Conservation (phyloP, 2,888 invertebrate genomes). For the Drosophila anomalata region DNA sequence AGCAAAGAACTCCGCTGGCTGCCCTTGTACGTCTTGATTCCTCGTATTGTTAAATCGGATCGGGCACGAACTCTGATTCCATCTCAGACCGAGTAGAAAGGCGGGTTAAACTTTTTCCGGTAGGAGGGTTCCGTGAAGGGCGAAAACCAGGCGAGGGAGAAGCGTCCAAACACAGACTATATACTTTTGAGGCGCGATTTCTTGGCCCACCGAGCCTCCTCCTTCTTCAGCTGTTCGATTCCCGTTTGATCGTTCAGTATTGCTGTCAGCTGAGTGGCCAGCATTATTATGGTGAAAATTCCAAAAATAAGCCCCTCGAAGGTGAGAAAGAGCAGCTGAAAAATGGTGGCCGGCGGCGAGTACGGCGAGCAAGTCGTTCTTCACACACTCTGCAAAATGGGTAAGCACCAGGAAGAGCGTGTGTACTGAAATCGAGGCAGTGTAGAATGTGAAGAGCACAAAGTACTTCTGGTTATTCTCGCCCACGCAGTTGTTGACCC, state of each 20-base stretch:
- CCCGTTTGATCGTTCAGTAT: conserved; percentile 99
- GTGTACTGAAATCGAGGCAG: conserved; percentile 97
- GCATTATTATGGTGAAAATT: conserved; percentile 98
- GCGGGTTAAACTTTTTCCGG: conserved; percentile 91
- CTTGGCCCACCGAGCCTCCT: conserved; percentile 96
- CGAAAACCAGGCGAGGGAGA: conserved; percentile 97
- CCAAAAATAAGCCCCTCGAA: conserved; percentile 98
- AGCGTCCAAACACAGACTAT: conserved; percentile 98
- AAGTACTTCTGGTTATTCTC: conserved; percentile 99
- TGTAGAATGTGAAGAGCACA: conserved; percentile 98
- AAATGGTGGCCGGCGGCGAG: conserved; percentile 97
- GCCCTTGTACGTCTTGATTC: conserved; percentile 47
- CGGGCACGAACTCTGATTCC: neutral
- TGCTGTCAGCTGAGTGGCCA: conserved; percentile 97
- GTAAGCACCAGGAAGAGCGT: conserved; percentile 95
- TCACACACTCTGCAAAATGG: conserved; percentile 96
- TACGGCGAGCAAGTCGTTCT: conserved; percentile 95
- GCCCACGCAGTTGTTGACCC: conserved; percentile 99
- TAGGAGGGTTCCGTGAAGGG: conserved; percentile 89
- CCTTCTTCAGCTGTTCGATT: conserved; percentile 98
- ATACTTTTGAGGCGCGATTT: conserved; percentile 97
- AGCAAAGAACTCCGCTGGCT: conserved; percentile 38
- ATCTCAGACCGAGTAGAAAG: conserved; percentile 92
- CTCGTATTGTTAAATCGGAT: conserved; percentile 51
- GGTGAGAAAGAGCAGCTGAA: conserved; percentile 94